Percentiles rank a stretch among this genome's conserved stretches.
phyloP scores from a whole-genome alignment of 2,797 vertebrate species.

The Gila robusta region DNA sequence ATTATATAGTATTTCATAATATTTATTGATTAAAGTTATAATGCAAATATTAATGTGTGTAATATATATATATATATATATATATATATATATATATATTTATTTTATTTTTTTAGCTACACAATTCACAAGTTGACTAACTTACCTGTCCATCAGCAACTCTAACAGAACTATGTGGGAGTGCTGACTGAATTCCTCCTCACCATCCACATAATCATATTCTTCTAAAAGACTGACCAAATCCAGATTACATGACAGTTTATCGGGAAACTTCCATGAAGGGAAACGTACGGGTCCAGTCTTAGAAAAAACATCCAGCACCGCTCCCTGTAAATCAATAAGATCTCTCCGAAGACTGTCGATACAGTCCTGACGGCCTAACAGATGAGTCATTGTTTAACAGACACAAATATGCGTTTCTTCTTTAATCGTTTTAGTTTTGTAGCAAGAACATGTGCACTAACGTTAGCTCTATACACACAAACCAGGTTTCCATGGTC shows the following conservation, averaged over 20 bases:
- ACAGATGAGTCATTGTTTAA: constrained; percentile 79
- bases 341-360: constrained; percentile 87
- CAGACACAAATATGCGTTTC: background rate
- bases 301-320: constrained; percentile 87
- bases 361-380: constrained; percentile 84
- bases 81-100: no score
- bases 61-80: background rate
- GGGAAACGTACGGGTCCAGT: constrained; percentile 83
- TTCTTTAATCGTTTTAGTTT: background rate
- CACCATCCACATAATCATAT: constrained; percentile 86
- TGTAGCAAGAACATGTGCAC: background rate
- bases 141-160: constrained; percentile 90
- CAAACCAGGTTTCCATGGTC: constrained; percentile 62
- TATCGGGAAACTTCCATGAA: constrained; percentile 96
- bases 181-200: constrained; percentile 88
- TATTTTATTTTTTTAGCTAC: no score
- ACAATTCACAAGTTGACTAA: background rate
- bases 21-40: background rate
- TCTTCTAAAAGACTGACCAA: constrained; percentile 84
- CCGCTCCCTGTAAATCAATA: constrained; percentile 86
- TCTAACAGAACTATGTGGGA: constrained; percentile 89
- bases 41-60: background rate
- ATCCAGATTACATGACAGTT: constrained; percentile 87
- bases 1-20: background rate
- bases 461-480: no score